Percentiles rank a stretch among this genome's conserved stretches.
phyloP scores from a whole-genome alignment of 2,888 invertebrate species.

The Eupsilia transversa region DNA sequence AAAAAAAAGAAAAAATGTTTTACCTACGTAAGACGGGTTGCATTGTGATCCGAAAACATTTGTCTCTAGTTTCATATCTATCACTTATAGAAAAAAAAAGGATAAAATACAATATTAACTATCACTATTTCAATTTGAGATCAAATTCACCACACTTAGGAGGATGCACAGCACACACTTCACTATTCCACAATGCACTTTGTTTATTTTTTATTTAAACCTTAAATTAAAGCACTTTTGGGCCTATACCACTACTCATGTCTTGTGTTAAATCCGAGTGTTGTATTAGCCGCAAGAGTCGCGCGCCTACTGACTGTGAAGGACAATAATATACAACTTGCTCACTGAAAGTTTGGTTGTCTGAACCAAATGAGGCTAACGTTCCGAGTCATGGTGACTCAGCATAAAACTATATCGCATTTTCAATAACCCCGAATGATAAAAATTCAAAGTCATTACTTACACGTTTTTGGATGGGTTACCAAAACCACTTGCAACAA shows the following conservation, averaged over 20 bases:
- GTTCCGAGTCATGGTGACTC: slow-evolving; percentile 72
- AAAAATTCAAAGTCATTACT: slow-evolving; percentile 39
- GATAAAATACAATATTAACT: slow-evolving; percentile 21
- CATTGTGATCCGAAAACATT: slow-evolving; percentile 37
- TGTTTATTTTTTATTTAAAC: neutral
- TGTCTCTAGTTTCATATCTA: slow-evolving; percentile 50
- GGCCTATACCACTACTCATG: slow-evolving; percentile 13
- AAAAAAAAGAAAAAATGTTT: neutral
- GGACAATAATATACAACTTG: slow-evolving; percentile 29
- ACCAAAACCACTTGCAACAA: slow-evolving; percentile 12
- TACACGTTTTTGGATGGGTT: slow-evolving; percentile 19
- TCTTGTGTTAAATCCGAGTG: slow-evolving; percentile 20
- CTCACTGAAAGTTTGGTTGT: slow-evolving; percentile 41
- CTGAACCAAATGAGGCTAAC: slow-evolving; percentile 34
- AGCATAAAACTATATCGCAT: slow-evolving; percentile 62
- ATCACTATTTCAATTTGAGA: slow-evolving; percentile 46
- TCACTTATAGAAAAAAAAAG: slow-evolving; percentile 28
- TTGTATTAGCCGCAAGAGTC: slow-evolving; percentile 45
- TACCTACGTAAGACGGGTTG: slow-evolving; percentile 34
- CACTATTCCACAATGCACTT: slow-evolving; percentile 44
- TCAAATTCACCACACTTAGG: slow-evolving; percentile 40
- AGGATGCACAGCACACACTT: slow-evolving; percentile 38
- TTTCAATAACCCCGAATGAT: slow-evolving; percentile 50
- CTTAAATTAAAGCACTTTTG: slow-evolving; percentile 1
- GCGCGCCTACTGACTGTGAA: slow-evolving; percentile 44